Base-by-base conservation (phyloP, 2,888 invertebrate genomes). In the Helobdella robusta region DNA sequence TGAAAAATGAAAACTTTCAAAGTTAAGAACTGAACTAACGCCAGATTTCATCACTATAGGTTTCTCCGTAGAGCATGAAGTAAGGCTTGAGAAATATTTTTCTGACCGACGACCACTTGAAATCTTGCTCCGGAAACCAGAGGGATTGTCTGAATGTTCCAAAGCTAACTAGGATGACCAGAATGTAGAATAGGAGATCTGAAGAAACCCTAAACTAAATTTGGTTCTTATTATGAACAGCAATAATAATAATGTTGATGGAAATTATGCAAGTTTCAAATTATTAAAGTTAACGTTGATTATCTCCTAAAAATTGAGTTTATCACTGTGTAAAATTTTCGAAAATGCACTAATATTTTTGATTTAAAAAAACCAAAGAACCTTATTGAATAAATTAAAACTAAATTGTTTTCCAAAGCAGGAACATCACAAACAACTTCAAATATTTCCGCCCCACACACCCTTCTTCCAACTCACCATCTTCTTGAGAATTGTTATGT, bases 401-500 rank as follows among this genome's bases (percentile, higher is more conserved):
- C n/a, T n/a, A n/a, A n/a, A n/a, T n/a, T n/a, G n/a, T n/a, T n/a
- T n/a, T n/a, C n/a, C n/a, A n/a, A n/a, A n/a, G n/a, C n/a, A n/a
- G n/a, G n/a, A n/a, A n/a, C n/a, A n/a, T n/a, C n/a, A n/a, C n/a
- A n/a, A n/a, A n/a, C n/a, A n/a, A n/a, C n/a, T n/a, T n/a, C n/a
- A n/a, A n/a, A n/a, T n/a, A n/a, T n/a, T n/a, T n/a, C n/a, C n/a
- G n/a, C n/a, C n/a, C n/a, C n/a, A n/a, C n/a, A n/a, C n/a, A 30
- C 6, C 2, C 11, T 18, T 5, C 30, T 50, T 8, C 25, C 23
- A 11, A 34, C 62, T 89, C 68, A 95, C 91, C 94, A 98, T 94
- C 84, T 94, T 94, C 54, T 92, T 93, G 87, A 97, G 95, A 91
- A 98, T 98, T 68, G 93, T 94, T 71, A 98, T 93, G 79, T 95